Conservation (phyloP, 2,113 vertebrate species). For the Pelecanoides urinatrix region DNA sequence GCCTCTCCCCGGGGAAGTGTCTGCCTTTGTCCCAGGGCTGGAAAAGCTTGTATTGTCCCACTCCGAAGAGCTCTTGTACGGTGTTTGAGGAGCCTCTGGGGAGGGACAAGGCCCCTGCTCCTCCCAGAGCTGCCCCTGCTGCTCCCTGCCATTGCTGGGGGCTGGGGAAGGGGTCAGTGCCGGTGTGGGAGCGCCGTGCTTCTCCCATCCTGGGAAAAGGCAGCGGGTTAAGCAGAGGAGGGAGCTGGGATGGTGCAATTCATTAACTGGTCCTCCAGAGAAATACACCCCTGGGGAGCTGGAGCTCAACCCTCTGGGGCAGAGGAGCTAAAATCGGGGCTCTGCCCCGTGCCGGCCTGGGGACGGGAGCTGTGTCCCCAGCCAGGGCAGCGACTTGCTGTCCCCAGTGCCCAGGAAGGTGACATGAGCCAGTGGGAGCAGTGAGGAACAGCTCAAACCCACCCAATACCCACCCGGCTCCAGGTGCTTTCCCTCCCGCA, state of each 20-base stretch:
- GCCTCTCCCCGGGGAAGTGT: not conserved
- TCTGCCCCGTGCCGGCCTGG: not conserved
- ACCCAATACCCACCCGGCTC: not conserved
- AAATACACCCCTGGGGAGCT: not conserved
- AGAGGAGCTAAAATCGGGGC: not conserved
- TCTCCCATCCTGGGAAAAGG: not conserved
- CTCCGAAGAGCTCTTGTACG: not conserved
- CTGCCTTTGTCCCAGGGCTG: not conserved
- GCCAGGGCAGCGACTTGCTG: accelerated
- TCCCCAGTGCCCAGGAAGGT: not conserved
- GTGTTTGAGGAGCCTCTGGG: not conserved
- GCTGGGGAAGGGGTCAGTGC: not conserved
- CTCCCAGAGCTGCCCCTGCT: not conserved
- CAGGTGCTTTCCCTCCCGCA: accelerated
- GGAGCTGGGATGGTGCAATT: not conserved
- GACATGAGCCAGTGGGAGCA: accelerated
- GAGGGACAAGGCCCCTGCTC: not conserved
- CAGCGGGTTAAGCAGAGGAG: not conserved
- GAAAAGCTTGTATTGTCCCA: not conserved
- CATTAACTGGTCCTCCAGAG: not conserved
- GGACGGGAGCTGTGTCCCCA: not conserved
- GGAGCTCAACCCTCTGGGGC: not conserved
- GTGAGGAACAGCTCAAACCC: not conserved
- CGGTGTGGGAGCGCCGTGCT: not conserved
- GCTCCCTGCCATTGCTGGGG: not conserved